Evolutionary conservation across 2,113 vertebrate species (phyloP).

Genomic region (Dipodomys merriami): DNA sequence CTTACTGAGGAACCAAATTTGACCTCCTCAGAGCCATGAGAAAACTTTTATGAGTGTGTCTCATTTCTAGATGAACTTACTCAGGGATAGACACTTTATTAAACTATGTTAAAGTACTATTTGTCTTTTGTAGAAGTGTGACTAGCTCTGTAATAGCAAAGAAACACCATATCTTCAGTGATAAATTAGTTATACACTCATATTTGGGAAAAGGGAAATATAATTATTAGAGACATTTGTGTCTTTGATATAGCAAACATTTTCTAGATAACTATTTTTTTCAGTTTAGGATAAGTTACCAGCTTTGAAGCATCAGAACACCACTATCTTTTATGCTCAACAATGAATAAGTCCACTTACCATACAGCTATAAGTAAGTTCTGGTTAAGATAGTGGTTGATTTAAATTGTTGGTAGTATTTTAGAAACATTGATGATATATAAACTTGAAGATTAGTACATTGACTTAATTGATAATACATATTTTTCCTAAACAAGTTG

Average conservation of each 20-base stretch:
- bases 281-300: neutral
- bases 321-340: neutral
- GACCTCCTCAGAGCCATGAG: neutral
- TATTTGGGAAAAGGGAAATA: neutral
- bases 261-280: neutral
- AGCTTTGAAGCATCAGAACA: neutral
- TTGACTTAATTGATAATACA: neutral
- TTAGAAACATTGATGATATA: neutral
- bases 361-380: neutral
- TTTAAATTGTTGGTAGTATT: neutral
- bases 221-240: neutral
- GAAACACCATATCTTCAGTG: neutral
- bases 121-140: neutral
- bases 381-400: neutral
- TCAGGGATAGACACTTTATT: neutral
- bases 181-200: neutral
- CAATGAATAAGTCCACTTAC: too few species aligned
- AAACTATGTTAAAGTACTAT: neutral
- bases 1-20: conserved; percentile 30
- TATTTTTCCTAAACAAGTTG: neutral
- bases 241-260: neutral
- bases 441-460: neutral
- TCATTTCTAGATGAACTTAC: neutral
- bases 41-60: neutral
- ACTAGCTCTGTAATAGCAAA: neutral